Evolutionary conservation across 2,113 vertebrate genomes (phyloP), one percentile per base, ranked within the genome.

Genomic region (Syngnathus scovelli): DNA sequence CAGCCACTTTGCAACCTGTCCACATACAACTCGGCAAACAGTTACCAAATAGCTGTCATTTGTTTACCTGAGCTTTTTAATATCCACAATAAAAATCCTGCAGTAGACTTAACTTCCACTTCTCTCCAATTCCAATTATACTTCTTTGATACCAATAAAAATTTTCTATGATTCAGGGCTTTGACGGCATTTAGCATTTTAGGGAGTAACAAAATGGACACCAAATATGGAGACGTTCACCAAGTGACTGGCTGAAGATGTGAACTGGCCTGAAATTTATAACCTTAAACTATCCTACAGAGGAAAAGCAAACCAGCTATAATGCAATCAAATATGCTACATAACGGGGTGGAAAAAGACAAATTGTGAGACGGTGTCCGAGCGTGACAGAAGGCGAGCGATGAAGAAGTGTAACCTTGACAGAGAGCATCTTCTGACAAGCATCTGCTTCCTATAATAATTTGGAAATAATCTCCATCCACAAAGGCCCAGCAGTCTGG

Each of bases 371-470:
- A 69, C 55, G 65, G 67, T 60, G 56, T 73, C 38, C 48, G 67
- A 71, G 55, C 68, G 48, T 59, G 66, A 83, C 61, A 61, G 43
- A 39, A 49, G 39, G 64, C 73, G 67, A 58, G 69, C 61, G 15
- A 49, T 49, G 76, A 59, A 74, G 66, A 80, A 78, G 81, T 73
- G 79, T 88, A 89, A 92, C 88, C 89, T 91, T 91, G 91, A 90
- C 85, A 84, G 85, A 90, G 88, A 87, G 87, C 77, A 82, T 87
- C 85, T 84, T 80, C 85, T 89, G 90, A 90, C 88, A 90, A 90
- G 83, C 90, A 89, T 90, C 90, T 91, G 89, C 87, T 85, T 88
- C 80, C 87, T 89, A 86, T 90, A 91, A 90, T 92, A 89, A 90
- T 91, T 91, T 88, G 82, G 89, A 87, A 89, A 92, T 91, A 89